phyloP scores from a whole-genome alignment of 2,113 vertebrate genomes.

The Hippocampus comes region DNA sequence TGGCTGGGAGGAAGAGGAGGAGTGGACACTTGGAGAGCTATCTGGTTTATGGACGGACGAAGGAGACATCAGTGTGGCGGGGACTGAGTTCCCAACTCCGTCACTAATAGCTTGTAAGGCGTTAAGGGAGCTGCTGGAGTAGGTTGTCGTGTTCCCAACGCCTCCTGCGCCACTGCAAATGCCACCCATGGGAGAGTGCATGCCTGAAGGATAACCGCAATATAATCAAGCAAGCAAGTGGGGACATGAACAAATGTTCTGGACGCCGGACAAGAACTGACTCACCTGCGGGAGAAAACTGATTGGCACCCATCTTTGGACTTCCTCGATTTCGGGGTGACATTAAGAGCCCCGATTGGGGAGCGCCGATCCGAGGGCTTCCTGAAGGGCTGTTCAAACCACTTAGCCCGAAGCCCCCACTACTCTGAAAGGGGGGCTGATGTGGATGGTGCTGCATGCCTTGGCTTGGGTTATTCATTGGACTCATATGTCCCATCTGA shows the following conservation, averaged over 20 bases:
- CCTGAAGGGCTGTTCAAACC: constrained; percentile 87
- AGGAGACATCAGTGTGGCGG: constrained; percentile 87
- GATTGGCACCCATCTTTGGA: constrained; percentile 90
- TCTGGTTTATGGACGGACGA: constrained; percentile 82
- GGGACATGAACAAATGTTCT: background rate
- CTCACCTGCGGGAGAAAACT: constrained; percentile 94
- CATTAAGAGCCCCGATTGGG: constrained; percentile 86
- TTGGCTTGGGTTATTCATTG: constrained; percentile 66
- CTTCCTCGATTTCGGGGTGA: constrained; percentile 92
- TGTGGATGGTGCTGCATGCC: constrained; percentile 75
- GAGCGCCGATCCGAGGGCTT: constrained; percentile 83
- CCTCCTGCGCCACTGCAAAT: constrained; percentile 73
- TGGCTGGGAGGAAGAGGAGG: constrained; percentile 56
- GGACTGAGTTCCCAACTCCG: constrained; percentile 89
- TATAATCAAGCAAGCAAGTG: background rate
- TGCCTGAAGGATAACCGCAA: constrained; percentile 67
- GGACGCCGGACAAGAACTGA: background rate
- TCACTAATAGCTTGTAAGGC: constrained; percentile 97
- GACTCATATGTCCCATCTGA: constrained; percentile 61
- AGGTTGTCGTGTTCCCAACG: constrained; percentile 73
- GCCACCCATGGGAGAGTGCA: constrained; percentile 90
- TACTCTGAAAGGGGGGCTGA: constrained; percentile 81
- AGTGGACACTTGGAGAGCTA: constrained; percentile 83
- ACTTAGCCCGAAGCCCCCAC: constrained; percentile 78
- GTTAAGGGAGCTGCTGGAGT: constrained; percentile 95